Conservation (phyloP, 2,797 vertebrate species). For the Enteromius afrohamiltoni region DNA sequence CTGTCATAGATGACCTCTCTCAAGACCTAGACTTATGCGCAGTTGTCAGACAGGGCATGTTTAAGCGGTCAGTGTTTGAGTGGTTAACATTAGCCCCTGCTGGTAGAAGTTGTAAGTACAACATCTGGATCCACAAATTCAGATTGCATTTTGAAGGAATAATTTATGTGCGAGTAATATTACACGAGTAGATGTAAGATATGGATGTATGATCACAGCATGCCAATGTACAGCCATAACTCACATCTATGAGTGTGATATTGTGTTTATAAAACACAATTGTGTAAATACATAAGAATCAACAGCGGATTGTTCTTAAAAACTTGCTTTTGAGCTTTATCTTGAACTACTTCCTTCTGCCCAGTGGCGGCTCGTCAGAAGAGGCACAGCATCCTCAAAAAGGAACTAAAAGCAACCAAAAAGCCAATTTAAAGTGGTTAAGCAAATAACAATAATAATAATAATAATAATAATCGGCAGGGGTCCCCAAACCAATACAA, state of each 20-base stretch:
- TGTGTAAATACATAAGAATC: background rate
- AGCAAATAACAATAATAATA: too few species aligned
- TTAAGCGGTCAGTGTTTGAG: background rate
- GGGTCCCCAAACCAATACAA: too few species aligned
- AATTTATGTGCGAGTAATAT: background rate
- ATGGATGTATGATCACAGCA: too few species aligned
- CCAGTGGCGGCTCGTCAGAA: too few species aligned
- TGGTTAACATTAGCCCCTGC: conserved; percentile 3
- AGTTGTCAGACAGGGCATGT: background rate
- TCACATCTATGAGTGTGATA: background rate
- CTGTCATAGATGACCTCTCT: conserved; percentile 37
- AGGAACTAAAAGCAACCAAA: too few species aligned
- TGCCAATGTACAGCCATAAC: background rate
- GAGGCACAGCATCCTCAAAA: too few species aligned
- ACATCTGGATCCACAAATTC: background rate
- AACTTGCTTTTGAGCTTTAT: background rate
- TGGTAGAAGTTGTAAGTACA: conserved; percentile 7
- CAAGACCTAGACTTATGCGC: conserved; percentile 17
- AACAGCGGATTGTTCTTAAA: background rate
- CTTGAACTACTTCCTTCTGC: too few species aligned
- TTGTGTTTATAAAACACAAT: too few species aligned
- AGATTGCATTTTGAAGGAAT: background rate
- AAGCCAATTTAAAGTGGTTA: too few species aligned
- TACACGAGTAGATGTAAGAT: too few species aligned
- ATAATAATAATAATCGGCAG: too few species aligned